phyloP scores from a whole-genome alignment of 1,140 invertebrate genomes.

The Drosophila chauvacae region DNA sequence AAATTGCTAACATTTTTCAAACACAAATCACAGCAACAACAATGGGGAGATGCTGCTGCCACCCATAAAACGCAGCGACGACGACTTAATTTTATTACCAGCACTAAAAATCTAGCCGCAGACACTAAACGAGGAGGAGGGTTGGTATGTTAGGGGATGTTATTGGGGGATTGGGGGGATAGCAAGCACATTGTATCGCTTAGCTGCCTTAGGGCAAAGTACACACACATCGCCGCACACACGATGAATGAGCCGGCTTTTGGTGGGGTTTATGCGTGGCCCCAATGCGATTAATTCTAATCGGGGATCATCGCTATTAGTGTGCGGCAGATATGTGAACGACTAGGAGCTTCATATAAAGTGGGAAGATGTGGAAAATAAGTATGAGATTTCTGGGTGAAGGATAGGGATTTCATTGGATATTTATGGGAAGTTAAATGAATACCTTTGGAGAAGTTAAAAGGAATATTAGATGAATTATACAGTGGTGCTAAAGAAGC shows the following conservation, averaged over 20 bases:
- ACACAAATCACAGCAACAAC: conserved; percentile 55
- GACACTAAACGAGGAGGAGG: conserved; percentile 54
- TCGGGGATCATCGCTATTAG: conserved; percentile 30
- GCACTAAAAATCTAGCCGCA: conserved; percentile 79
- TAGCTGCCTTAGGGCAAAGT: conserved; percentile 35
- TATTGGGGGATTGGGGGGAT: neutral
- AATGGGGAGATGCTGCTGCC: conserved; percentile 18
- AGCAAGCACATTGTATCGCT: conserved; percentile 50
- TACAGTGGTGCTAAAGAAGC: no score
- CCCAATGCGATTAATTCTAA: conserved; percentile 25
- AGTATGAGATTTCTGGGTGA: no score
- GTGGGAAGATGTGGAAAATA: neutral
- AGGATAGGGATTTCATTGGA: neutral
- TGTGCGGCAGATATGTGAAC: neutral
- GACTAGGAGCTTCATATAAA: neutral
- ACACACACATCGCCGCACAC: conserved; percentile 11
- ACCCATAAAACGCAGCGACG: conserved; percentile 74
- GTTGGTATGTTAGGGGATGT: neutral
- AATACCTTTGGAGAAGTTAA: neutral
- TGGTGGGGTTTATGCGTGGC: conserved; percentile 34
- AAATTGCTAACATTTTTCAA: conserved; percentile 76
- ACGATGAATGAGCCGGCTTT: conserved; percentile 5
- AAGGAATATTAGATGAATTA: no score
- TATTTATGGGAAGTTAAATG: neutral
- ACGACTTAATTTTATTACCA: conserved; percentile 82